These are phyloP conservation scores for Lottia gigantea DNA, from an alignment of 2,888 invertebrate genomes.

Conservation along the genomic window DNA sequence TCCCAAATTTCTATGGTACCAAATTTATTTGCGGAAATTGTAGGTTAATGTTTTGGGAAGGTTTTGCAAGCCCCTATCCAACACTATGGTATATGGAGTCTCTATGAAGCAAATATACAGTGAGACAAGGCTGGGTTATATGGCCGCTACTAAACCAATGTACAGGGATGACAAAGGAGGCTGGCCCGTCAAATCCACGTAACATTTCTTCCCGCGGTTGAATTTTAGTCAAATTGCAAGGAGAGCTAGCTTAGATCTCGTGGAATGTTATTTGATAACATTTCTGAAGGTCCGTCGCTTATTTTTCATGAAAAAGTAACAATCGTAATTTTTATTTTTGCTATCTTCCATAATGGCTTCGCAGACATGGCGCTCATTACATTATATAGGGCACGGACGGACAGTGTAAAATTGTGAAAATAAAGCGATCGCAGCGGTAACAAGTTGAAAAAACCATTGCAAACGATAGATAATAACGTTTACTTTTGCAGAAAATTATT, in stretches of 20 bases:
- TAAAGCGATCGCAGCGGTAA: conserved; percentile 13
- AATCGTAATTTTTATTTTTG: conserved; percentile 5
- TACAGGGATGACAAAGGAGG: background rate
- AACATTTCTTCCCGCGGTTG: background rate
- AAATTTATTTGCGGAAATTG: conserved; percentile 27
- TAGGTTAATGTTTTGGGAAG: conserved; percentile 33
- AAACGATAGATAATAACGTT: conserved; percentile 28
- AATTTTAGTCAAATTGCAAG: too few relatives aligned
- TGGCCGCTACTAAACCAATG: conserved; percentile 21
- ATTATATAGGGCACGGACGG: conserved; percentile 23
- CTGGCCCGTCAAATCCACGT: background rate
- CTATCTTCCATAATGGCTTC: conserved; percentile 17
- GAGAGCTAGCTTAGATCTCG: too few relatives aligned
- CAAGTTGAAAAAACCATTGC: conserved; percentile 26
- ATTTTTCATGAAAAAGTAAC: background rate
- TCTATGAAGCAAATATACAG: conserved; percentile 21
- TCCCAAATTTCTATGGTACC: conserved; percentile 11
- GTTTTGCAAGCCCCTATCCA: conserved; percentile 39
- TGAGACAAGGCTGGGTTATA: conserved; percentile 19
- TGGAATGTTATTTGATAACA: too few relatives aligned
- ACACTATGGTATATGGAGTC: conserved; percentile 34
- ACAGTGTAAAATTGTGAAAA: conserved; percentile 15
- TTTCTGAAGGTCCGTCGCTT: background rate
- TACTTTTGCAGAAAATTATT: conserved; percentile 33
- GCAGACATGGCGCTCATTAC: conserved; percentile 32